Conservation (phyloP, 2,888 invertebrate genomes). For the Lacanobia oleracea region DNA sequence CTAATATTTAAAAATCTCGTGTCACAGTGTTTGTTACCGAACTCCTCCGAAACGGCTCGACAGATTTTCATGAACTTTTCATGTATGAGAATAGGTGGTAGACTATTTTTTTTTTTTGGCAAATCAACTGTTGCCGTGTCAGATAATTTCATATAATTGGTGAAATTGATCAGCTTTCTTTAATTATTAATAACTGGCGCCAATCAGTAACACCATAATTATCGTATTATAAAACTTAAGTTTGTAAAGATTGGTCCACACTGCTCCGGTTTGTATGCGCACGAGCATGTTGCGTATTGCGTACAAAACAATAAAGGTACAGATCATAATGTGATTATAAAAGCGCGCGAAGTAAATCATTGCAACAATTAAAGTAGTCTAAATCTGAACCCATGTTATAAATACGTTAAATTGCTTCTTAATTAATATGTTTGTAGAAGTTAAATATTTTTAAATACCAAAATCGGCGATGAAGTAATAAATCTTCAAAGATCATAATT, state of each 20-base stretch:
- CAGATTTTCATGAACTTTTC: too few relatives aligned
- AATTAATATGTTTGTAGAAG: too few relatives aligned
- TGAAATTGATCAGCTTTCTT: conserved; percentile 10
- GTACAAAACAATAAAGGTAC: conserved; percentile 33
- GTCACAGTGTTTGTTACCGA: too few relatives aligned
- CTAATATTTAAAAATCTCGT: too few relatives aligned
- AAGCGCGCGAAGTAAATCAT: conserved; percentile 22
- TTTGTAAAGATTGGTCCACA: conserved; percentile 23
- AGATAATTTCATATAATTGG: not conserved
- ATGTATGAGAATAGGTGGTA: too few relatives aligned
- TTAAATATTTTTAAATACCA: too few relatives aligned
- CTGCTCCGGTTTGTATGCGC: conserved; percentile 12
- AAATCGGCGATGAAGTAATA: too few relatives aligned
- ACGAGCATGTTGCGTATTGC: conserved; percentile 25
- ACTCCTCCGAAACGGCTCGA: too few relatives aligned
- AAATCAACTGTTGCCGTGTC: too few relatives aligned
- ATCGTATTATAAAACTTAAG: conserved; percentile 21
- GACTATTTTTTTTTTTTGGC: too few relatives aligned
- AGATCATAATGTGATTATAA: conserved; percentile 19
- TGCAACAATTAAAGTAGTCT: conserved; percentile 52
- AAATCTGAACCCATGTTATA: not conserved
- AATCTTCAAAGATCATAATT: too few relatives aligned
- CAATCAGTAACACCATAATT: conserved; percentile 21
- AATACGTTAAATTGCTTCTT: not conserved
- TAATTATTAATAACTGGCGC: not conserved